Base-by-base conservation (phyloP, 2,888 invertebrate species). In the Andricus quercusramuli region DNA sequence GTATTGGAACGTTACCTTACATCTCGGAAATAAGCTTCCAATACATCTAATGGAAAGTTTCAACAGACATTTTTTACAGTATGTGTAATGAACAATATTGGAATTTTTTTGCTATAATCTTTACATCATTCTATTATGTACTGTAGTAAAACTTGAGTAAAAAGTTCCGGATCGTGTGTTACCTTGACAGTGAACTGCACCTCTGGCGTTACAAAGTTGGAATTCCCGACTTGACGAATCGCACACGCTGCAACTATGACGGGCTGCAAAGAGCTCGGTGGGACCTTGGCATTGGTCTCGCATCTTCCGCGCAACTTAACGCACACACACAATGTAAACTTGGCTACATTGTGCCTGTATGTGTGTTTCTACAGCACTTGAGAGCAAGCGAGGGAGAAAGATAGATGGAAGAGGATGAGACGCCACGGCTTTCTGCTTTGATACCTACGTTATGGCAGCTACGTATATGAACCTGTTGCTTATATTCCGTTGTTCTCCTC, bases 381-480 rank as follows among this genome's bases (percentile, higher is more conserved):
- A 78, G 78, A 82, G 81, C 74, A 78, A 64, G 68, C 78, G 79
- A 77, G 83, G 83, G 80, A 80, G 82, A 82, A 80, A 77, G 81
- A 79, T 62, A 82, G 83, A 68, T 78, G 81, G 79, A 78, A 80
- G 79, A 82, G 82, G 78, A 74, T 37, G 78, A 67, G 82, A 62
- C 77, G 77, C 80, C 41, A 22, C 66, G 44, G 85, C 81, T 85
- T 85, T 85, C 85, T 81, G 82, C 88, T 86, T 85, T 85, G 86
- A 89, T 90, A 88, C 84, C 85, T 86, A 85, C 84, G 85, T 86
- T 85, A 86, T 85, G 86, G 82, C 80, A 80, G 81, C 80, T 82
- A 80, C 82, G 84, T 85, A 82, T 83, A 84, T 82, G 86, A 88
- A 91, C 91, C 91, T 91, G 91, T 91, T 91, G 91, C 91, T 90